Evolutionary conservation across 2,113 vertebrate genomes (phyloP), one percentile per base, ranked within the genome.

Genomic region (Marmota flaviventris): DNA sequence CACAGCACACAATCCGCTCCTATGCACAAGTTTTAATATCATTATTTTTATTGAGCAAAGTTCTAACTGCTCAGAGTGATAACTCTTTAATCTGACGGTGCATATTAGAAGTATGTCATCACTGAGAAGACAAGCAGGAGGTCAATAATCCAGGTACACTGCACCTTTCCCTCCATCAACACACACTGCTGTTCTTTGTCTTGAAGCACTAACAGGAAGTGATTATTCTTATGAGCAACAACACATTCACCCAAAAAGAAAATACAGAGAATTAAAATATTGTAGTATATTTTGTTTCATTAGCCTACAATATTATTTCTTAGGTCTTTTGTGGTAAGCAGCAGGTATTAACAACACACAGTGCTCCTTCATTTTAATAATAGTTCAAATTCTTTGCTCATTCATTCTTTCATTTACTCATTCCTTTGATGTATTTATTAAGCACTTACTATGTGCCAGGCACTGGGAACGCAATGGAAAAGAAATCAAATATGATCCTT

Each of bases 21-120:
- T 34, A 69, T 2, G 96, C 73, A 89, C 22, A 92, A 34, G 0
- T 89, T 96, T 96, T 94, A 97, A 97, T 93, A 1, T 9, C 42
- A 8, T 95, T 94, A 94, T 91, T 97, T 93, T 85, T 96, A 96
- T 12, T 95, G 48, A 95, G 14, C 3, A 94, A 93, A 95, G 83
- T 92, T 48, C 51, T 85, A 95, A 58, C 14, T 82, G 9, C 61
- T 89, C 14, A 94, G 94, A 96, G 94, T 39, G 85, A 45, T 92
- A 93, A 90, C 39, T 87, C 9, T 91, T 94, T 53, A 97, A 95
- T 37, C 73, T 89, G 13, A 56, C 1, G 42, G 14, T 37, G 48
- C 70, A 27, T 79, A 10, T 88, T 83, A 65, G 53, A 32, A 92
- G 8, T 81, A 67, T 81, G 9, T 12, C 87, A 77, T 88, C 90